Conservation (phyloP, 1,140 invertebrate species). For the Arion vulgaris region DNA sequence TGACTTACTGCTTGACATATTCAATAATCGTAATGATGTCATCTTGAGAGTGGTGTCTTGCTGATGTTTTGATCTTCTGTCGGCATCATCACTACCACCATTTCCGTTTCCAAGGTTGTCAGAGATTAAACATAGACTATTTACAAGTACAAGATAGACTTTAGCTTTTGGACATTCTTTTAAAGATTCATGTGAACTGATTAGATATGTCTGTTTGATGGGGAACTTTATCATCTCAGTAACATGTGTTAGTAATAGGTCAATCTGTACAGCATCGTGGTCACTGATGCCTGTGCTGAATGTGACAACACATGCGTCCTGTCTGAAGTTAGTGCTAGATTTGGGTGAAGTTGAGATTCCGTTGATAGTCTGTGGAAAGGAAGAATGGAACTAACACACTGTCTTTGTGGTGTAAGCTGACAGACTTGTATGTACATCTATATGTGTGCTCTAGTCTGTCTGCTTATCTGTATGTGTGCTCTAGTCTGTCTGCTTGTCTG, state of each 20-base stretch:
- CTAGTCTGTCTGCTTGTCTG: no score
- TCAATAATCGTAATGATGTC: neutral
- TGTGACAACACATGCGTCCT: slow-evolving; percentile 55
- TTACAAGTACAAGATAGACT: slow-evolving; percentile 55
- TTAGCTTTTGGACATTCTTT: slow-evolving; percentile 52
- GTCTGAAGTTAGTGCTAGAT: slow-evolving; percentile 49
- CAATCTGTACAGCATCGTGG: slow-evolving; percentile 45
- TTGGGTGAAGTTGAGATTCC: slow-evolving; percentile 49
- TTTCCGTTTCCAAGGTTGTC: neutral
- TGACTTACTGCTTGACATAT: neutral
- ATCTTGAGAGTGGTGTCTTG: neutral
- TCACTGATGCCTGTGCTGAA: slow-evolving; percentile 52
- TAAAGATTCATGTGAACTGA: slow-evolving; percentile 51
- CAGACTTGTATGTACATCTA: no score
- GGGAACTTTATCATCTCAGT: slow-evolving; percentile 48
- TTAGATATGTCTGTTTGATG: slow-evolving; percentile 47
- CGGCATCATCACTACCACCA: neutral
- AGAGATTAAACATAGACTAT: slow-evolving; percentile 23
- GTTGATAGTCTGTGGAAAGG: slow-evolving; percentile 28
- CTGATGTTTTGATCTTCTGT: neutral
- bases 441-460: no score
- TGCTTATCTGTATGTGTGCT: no score
- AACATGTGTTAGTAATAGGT: slow-evolving; percentile 49
- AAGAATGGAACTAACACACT: neutral
- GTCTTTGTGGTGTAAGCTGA: no score